Evolutionary conservation across 2,888 invertebrate species (phyloP), one percentile per base, ranked within the genome.

Genomic region (Pammene fasciana): DNA sequence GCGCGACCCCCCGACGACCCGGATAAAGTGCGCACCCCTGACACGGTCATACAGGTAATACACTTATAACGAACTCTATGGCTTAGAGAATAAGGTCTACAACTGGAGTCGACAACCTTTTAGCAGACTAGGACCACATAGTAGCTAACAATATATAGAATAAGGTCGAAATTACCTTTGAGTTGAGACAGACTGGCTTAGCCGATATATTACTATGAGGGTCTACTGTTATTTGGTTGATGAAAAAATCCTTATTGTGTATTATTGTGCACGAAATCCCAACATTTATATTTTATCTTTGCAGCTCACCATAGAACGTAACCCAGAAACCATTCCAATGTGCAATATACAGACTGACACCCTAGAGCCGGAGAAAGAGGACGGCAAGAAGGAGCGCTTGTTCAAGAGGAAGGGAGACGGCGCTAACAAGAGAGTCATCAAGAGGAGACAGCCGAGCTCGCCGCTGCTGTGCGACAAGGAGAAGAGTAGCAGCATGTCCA

Each of bases 221-320:
- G n/a, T n/a, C n/a, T n/a, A n/a, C n/a, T n/a, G n/a, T n/a, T n/a
- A n/a, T n/a, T n/a, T n/a, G n/a, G n/a, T n/a, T n/a, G n/a, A n/a
- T n/a, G n/a, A n/a, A n/a, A n/a, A n/a, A n/a, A n/a, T n/a, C n/a
- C n/a, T n/a, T n/a, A n/a, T 36, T 36, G 36, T 36, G 36, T 36
- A 36, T 6, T 4, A 38, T 5, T 38, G 6, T 38, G 26, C 38
- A 1, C 38, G 38, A 38, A 38, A 38, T 38, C 26, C 8, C 38
- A 9, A 38, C 38, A 38, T 38, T 38, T 38, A 38, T 9, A 38
- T 38, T 38, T 38, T 38, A 38, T 38, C 9, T 71, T 62, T 60
- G 54, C 90, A 97, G 95, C 88, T 98, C 72, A 98, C 97, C 4
- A 96, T 98, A 79, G 98, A 98, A 86, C 97, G 97, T 82, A 97